Evolutionary conservation across 2,888 invertebrate species (phyloP).

Genomic region (Lepas anatifera): DNA sequence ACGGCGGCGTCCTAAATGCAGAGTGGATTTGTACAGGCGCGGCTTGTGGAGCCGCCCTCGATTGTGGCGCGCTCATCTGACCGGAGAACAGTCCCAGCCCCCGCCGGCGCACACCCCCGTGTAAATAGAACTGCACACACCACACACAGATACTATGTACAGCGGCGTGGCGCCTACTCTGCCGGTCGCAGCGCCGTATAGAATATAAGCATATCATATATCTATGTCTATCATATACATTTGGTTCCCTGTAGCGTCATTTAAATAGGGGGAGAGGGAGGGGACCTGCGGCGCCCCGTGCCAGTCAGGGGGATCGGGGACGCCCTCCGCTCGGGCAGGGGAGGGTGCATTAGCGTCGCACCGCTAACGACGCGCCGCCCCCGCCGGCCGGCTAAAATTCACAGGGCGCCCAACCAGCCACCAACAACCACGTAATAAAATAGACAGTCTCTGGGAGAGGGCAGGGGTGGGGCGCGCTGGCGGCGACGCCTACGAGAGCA

Average conservation of each 20-base stretch:
- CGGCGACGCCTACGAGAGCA: not conserved
- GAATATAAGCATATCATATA: not conserved
- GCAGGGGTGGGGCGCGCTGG: not conserved
- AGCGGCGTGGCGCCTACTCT: not conserved
- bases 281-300: too few species aligned
- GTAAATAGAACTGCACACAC: not conserved
- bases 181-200: not conserved
- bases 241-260: not conserved
- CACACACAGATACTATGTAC: not conserved
- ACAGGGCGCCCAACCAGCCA: not conserved
- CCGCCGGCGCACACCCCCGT: not conserved
- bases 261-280: not conserved
- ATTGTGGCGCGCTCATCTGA: not conserved
- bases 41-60: not conserved
- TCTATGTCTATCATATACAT: not conserved
- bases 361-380: too few species aligned
- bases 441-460: not conserved
- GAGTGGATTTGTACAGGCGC: not conserved
- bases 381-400: not conserved
- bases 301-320: too few species aligned
- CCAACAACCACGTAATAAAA: conserved; percentile 9
- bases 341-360: too few species aligned
- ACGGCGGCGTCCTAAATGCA: not conserved
- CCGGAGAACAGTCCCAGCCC: not conserved
- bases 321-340: too few species aligned